A percentile compares a stretch with the other conserved stretches of the same genome.
Conservation (phyloP, 2,113 vertebrate genomes). For the Odontesthes bonariensis region DNA sequence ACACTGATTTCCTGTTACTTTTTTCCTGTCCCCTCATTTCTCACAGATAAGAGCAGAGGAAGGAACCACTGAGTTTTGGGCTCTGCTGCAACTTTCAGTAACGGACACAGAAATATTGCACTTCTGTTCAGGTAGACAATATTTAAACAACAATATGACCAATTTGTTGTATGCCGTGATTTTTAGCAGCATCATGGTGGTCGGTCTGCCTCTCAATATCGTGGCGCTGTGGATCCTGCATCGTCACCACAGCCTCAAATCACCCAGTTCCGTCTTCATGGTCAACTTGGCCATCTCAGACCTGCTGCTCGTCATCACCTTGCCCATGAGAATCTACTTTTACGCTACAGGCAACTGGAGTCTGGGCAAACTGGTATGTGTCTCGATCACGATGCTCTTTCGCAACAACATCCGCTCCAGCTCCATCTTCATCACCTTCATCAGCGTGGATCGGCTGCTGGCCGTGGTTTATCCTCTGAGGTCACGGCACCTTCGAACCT, state of each 20-base stretch:
- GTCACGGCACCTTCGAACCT: constrained; percentile 57
- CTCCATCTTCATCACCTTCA: constrained; percentile 78
- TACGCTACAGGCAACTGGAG: constrained; percentile 51
- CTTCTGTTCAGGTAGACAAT: neutral
- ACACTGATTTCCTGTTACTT: constrained; percentile 10
- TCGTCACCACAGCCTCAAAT: constrained; percentile 46
- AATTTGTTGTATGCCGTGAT: neutral
- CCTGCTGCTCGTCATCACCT: constrained; percentile 68
- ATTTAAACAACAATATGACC: neutral
- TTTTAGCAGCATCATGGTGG: constrained; percentile 52
- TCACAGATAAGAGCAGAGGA: neutral
- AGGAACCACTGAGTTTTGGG: neutral
- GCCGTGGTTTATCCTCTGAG: constrained; percentile 77
- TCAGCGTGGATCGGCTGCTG: constrained; percentile 74
- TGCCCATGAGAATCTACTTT: constrained; percentile 69
- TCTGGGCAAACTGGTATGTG: constrained; percentile 32
- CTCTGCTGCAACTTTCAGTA: neutral
- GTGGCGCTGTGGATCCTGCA: constrained; percentile 69
- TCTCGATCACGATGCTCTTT: constrained; percentile 63
- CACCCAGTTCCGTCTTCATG: constrained; percentile 66
- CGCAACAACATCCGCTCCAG: constrained; percentile 73
- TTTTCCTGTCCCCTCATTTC: neutral
- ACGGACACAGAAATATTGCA: neutral
- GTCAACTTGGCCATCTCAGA: constrained; percentile 73
- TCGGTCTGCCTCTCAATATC: constrained; percentile 73